phyloP scores from a whole-genome alignment of 2,797 vertebrate species.

The Karalla daura region DNA sequence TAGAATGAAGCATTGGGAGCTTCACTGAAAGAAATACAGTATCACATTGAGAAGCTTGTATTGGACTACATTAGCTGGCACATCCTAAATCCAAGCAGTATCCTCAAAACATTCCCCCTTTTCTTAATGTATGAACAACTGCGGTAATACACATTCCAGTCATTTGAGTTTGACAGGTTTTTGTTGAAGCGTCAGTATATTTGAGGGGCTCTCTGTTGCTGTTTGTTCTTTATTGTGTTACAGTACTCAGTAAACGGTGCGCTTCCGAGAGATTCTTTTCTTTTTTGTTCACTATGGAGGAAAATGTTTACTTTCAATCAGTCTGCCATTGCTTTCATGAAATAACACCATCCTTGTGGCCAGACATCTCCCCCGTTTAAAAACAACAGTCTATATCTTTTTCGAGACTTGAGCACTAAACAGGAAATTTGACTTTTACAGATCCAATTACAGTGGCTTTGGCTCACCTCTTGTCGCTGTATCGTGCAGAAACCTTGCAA shows the following conservation, averaged over 20 bases:
- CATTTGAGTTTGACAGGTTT: background rate
- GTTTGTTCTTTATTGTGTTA: background rate
- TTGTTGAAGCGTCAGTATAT: background rate
- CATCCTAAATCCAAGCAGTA: background rate
- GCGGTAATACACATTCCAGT: background rate
- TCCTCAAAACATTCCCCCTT: background rate
- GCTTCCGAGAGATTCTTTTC: constrained; percentile 36
- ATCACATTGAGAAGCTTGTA: too few species aligned
- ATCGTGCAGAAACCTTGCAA: constrained; percentile 38
- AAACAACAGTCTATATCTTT: constrained; percentile 70
- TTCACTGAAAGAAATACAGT: too few species aligned
- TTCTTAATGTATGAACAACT: background rate
- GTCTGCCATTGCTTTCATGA: constrained; percentile 57
- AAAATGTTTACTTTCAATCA: constrained; percentile 45
- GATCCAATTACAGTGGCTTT: constrained; percentile 73
- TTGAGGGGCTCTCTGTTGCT: background rate
- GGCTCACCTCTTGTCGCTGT: constrained; percentile 56
- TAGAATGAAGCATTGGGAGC: too few species aligned
- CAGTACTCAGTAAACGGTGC: background rate
- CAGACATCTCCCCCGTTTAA: constrained; percentile 69
- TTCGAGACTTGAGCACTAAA: constrained; percentile 68
- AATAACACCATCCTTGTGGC: constrained; percentile 63
- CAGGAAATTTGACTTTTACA: constrained; percentile 79
- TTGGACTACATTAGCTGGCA: background rate
- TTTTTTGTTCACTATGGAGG: constrained; percentile 35